Percentiles rank a stretch among this genome's conserved stretches.
Evolutionary conservation across 2,113 vertebrate species (phyloP).

Genomic region (Neolamprologus sp.): DNA sequence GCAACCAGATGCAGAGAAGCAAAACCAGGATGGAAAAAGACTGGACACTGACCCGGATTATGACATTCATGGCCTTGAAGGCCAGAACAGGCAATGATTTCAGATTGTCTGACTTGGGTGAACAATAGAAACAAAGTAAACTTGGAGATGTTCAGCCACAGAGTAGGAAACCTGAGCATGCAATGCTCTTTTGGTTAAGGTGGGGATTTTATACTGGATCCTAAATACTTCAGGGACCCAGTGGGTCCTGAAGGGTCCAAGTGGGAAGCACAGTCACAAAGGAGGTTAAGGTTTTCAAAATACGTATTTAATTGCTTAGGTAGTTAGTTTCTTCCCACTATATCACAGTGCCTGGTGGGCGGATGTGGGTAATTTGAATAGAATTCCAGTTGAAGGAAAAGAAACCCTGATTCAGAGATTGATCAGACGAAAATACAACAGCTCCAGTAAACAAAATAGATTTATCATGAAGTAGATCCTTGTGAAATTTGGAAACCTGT

Average conservation of each 20-base stretch:
- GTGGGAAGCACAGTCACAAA: neutral
- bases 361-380: neutral
- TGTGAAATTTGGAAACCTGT: neutral
- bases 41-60: neutral
- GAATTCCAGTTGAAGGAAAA: neutral
- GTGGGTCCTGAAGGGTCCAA: neutral
- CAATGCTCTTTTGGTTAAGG: neutral
- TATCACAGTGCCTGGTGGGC: neutral
- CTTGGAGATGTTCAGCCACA: neutral
- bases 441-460: neutral
- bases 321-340: fast-evolving
- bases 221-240: neutral
- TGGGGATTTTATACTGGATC: neutral
- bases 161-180: neutral
- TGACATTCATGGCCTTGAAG: neutral
- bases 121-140: neutral
- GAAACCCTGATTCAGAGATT: neutral
- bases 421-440: neutral
- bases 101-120: neutral
- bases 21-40: neutral
- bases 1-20: neutral
- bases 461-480: neutral
- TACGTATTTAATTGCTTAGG: neutral
- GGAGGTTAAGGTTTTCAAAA: neutral
- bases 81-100: neutral